These are phyloP conservation scores for Semnornis frantzii DNA, from an alignment of 2,113 vertebrate genomes.

Conservation along the genomic window DNA sequence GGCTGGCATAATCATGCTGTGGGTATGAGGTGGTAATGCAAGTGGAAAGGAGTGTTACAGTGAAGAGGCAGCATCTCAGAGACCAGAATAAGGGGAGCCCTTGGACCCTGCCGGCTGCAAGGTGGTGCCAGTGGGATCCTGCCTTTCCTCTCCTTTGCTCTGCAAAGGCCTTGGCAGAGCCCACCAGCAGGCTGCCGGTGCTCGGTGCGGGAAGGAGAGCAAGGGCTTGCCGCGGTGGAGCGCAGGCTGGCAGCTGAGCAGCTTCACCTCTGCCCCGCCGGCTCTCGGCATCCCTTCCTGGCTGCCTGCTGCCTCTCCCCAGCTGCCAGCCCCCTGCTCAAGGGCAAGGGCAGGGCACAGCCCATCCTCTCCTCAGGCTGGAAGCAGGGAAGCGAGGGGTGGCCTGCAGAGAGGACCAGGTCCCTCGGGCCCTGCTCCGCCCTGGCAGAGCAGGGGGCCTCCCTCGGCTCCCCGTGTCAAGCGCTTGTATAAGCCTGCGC, in stretches of 20 bases:
- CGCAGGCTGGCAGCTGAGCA: neutral
- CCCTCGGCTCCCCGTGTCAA: neutral
- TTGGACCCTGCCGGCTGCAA: rapidly evolving
- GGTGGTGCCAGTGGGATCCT: neutral
- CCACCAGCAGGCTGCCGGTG: rapidly evolving
- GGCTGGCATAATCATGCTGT: rapidly evolving
- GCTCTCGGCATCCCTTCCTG: neutral
- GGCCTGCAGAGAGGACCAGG: neutral
- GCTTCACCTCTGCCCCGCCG: neutral
- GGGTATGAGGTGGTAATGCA: neutral
- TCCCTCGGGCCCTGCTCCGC: neutral
- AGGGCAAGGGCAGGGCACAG: neutral
- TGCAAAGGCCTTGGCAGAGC: neutral
- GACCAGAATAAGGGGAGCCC: neutral
- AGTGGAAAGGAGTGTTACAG: neutral
- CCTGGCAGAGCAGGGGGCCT: neutral
- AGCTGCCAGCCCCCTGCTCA: neutral
- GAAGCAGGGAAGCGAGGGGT: neutral
- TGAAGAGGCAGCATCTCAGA: neutral
- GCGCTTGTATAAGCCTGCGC: conserved; percentile 53
- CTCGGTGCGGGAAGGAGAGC: neutral
- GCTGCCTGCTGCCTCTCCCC: neutral
- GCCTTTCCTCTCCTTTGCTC: neutral
- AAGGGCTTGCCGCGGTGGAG: neutral
- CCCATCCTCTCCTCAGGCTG: neutral